Base-by-base conservation (phyloP, 2,888 invertebrate species). In the Acanthosoma haemorrhoidale region DNA sequence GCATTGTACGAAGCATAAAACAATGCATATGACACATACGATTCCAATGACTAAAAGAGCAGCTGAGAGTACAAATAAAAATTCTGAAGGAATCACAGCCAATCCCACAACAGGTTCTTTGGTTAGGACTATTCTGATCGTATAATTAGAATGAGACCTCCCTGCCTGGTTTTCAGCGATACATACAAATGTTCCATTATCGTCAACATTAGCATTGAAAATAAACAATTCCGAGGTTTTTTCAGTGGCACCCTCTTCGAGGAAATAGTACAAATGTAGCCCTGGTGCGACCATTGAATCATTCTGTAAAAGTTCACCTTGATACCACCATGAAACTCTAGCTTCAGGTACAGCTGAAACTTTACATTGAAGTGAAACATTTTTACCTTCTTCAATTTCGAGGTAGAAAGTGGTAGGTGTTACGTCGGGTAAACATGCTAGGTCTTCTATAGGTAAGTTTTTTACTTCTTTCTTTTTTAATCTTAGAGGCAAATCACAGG, bases 151-250 rank as follows among this genome's bases (percentile, higher is more conserved):
- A 75, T 86, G 87, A 0, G 88, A 85, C 70, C 84, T 85, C 13
- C 94, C 94, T 0, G 94, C 94, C 15, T 88, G 85, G 79, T 94
- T 94, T 77, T 91, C 91, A 0, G 94, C 94, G 13, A 89, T 84
- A 79, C 94, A 95, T 3, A 89, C 86, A 78, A 92, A 94, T 8
- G 90, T 91, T 4, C 94, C 94, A 77, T 93, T 92, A 78, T 93
- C 91, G 74, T 89, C 90, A 39, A 84, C 84, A 34, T 87, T 88
- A 21, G 90, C 87, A 78, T 90, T 90, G 77, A 87, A 87, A 76
- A 92, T 89, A 77, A 89, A 88, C 70, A 92, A 83, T 80, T 91
- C 90, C 77, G 90, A 90, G 75, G 86, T 86, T 80, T 90, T 90
- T 77, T 90, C 88, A 75, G 87, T 86, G 1, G 83, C 82, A n/a